These are phyloP conservation scores for Orthosia gothica DNA, from an alignment of 2,888 invertebrate genomes.

Conservation along the genomic window DNA sequence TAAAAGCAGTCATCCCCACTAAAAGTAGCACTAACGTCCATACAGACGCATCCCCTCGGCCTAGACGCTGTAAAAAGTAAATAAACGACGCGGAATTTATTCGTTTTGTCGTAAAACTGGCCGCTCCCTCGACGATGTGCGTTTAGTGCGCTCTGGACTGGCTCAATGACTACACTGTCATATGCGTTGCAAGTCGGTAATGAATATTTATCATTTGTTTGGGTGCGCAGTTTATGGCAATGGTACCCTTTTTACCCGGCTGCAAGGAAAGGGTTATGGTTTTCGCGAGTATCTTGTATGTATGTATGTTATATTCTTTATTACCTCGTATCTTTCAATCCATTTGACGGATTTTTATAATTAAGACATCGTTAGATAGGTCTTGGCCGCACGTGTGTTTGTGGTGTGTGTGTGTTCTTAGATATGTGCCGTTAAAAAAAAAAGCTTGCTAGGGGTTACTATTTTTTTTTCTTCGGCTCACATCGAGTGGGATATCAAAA, in stretches of 20 bases:
- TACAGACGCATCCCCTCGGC: slow-evolving; percentile 40
- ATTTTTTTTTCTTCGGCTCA: too few relatives aligned
- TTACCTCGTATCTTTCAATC: too few relatives aligned
- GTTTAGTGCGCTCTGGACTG: slow-evolving; percentile 39
- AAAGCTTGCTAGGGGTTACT: too few relatives aligned
- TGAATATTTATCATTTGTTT: slow-evolving; percentile 32
- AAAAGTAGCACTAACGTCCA: neutral
- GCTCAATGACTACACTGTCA: slow-evolving; percentile 45
- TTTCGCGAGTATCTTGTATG: too few relatives aligned
- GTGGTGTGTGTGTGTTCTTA: too few relatives aligned
- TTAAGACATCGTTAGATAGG: too few relatives aligned
- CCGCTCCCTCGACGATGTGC: slow-evolving; percentile 52
- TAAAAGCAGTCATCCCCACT: slow-evolving; percentile 23
- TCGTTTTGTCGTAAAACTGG: slow-evolving; percentile 65
- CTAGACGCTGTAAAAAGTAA: slow-evolving; percentile 69
- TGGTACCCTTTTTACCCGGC: neutral
- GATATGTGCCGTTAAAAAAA: too few relatives aligned
- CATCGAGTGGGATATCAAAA: too few relatives aligned
- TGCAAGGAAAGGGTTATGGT: too few relatives aligned
- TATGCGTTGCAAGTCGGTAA: slow-evolving; percentile 41
- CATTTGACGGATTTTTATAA: too few relatives aligned
- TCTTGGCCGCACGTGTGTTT: too few relatives aligned
- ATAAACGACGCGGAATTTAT: slow-evolving; percentile 70
- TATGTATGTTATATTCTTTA: too few relatives aligned
- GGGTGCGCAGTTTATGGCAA: neutral